phyloP scores from a whole-genome alignment of 1,140 invertebrate species.

The Rhysida immarginata region DNA sequence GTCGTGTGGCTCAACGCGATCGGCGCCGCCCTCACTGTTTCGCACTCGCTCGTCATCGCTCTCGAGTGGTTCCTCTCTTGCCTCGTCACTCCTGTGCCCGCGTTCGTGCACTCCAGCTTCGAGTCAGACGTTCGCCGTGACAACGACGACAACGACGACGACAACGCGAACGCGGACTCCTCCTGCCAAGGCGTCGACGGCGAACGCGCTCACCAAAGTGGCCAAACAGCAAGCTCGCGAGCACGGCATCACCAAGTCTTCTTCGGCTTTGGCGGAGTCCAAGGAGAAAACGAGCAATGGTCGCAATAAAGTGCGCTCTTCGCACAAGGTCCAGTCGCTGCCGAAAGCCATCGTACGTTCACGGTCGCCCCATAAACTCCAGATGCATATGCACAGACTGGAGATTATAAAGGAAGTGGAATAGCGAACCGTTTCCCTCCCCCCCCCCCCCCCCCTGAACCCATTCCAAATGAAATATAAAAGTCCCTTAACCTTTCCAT shows the following conservation, averaged over 20 bases:
- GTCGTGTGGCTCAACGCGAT: too few relatives aligned
- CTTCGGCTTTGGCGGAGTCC: background rate
- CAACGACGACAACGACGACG: too few relatives aligned
- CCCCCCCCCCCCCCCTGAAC: too few relatives aligned
- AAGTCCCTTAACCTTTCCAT: background rate
- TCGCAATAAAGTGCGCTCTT: background rate
- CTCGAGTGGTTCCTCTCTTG: background rate
- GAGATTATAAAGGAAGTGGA: constrained; percentile 6
- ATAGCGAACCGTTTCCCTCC: background rate
- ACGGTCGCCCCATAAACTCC: background rate
- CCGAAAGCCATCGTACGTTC: background rate
- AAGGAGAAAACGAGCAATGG: background rate
- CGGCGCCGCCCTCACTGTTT: background rate
- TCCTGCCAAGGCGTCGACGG: background rate
- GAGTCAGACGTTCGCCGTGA: too few relatives aligned
- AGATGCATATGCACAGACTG: background rate
- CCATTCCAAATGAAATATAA: too few relatives aligned
- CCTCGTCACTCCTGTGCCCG: background rate
- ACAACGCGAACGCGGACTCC: background rate
- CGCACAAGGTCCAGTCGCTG: background rate
- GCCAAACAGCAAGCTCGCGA: background rate
- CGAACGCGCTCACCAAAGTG: background rate
- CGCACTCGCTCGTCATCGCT: background rate
- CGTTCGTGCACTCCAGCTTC: too few relatives aligned
- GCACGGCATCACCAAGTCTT: background rate